These are phyloP conservation scores for Dryocosmus kuriphilus DNA, from an alignment of 2,888 invertebrate species.

Conservation along the genomic window DNA sequence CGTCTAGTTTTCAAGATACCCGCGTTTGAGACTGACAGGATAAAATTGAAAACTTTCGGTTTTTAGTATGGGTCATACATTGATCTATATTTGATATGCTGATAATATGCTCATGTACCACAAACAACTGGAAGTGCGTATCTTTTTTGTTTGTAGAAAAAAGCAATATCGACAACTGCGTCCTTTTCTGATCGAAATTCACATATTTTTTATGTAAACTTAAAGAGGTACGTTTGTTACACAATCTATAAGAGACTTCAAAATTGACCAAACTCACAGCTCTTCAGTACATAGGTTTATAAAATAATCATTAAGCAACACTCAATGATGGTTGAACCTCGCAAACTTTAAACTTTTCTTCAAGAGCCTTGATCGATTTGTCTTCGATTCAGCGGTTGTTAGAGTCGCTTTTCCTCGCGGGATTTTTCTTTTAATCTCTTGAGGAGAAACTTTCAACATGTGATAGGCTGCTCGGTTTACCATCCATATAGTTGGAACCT, in stretches of 20 bases:
- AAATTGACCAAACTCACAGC: background rate
- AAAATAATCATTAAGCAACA: background rate
- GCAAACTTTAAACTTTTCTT: background rate
- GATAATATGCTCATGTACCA: too few species aligned
- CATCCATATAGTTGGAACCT: constrained; percentile 6
- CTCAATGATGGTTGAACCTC: background rate
- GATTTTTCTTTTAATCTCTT: constrained; percentile 21
- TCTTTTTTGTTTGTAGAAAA: too few species aligned
- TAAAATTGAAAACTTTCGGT: too few species aligned
- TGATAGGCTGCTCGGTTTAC: background rate
- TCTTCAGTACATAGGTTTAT: background rate
- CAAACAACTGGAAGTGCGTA: too few species aligned
- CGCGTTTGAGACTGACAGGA: too few species aligned
- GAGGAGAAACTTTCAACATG: background rate
- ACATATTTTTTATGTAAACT: background rate
- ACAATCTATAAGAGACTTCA: background rate
- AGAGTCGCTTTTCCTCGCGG: background rate
- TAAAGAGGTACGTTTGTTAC: background rate
- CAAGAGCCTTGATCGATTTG: background rate
- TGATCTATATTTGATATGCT: too few species aligned
- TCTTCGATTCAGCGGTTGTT: background rate
- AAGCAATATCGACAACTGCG: too few species aligned
- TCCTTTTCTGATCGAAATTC: background rate
- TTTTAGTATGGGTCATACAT: too few species aligned
- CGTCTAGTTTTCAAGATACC: too few species aligned